A percentile compares a stretch with the other conserved stretches of the same genome.
Conservation (phyloP, 2,113 vertebrate genomes). For the Dendrocopos noguchii region DNA sequence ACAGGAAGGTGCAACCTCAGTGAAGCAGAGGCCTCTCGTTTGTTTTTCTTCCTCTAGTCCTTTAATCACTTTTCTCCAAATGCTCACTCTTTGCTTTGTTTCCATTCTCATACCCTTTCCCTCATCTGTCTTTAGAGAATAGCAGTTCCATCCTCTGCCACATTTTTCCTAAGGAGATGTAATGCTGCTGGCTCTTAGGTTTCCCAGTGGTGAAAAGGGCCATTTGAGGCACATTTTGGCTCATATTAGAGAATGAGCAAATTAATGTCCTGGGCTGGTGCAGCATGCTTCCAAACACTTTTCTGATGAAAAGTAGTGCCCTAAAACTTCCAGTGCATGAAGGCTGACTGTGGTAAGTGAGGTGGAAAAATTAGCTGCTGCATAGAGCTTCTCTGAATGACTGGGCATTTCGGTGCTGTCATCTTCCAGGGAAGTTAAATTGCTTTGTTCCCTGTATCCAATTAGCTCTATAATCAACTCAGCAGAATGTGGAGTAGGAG, state of each 20-base stretch:
- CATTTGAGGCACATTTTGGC: background rate
- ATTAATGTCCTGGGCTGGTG: background rate
- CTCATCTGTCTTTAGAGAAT: background rate
- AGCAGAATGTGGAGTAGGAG: conserved; percentile 26
- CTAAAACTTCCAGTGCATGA: conserved; percentile 50
- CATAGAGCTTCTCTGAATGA: conserved; percentile 8
- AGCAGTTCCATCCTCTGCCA: background rate
- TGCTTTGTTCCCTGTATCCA: conserved; percentile 38
- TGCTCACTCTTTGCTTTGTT: background rate
- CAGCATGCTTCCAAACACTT: background rate
- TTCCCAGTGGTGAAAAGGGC: background rate
- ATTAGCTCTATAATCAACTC: conserved; percentile 57
- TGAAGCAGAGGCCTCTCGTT: background rate
- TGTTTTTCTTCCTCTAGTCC: background rate
- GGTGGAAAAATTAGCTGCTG: conserved; percentile 39
- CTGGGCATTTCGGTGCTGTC: conserved; percentile 38
- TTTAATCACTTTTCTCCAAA: background rate
- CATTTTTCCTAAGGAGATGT: background rate
- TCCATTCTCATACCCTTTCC: background rate
- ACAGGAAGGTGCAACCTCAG: background rate
- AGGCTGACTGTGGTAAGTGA: conserved; percentile 27
- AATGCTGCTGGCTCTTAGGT: background rate
- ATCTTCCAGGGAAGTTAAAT: conserved; percentile 57
- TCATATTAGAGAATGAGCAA: background rate
- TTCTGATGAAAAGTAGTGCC: conserved; percentile 30